Conservation (phyloP, 2,797 vertebrate genomes). For the Enteromius anoplus region DNA sequence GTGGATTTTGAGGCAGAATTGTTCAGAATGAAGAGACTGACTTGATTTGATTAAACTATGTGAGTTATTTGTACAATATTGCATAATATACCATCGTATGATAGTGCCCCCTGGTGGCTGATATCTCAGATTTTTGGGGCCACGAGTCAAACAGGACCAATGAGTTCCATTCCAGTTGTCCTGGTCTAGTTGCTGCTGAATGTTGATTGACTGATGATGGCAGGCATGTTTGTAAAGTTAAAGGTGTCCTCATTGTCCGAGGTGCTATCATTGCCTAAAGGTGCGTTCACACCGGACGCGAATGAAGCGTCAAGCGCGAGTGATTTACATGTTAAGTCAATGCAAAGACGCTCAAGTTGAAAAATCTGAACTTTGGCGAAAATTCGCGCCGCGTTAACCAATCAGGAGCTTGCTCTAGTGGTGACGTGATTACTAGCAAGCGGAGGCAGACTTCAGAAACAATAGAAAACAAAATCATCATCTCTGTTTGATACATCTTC, state of each 20-base stretch:
- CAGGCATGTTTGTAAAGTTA: neutral
- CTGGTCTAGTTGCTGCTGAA: neutral
- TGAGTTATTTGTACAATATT: neutral
- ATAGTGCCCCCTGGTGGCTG: neutral
- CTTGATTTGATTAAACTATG: neutral
- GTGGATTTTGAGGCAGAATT: neutral
- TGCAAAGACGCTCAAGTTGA: too few species aligned
- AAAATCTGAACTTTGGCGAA: too few species aligned
- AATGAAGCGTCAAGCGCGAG: too few species aligned
- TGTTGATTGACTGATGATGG: neutral
- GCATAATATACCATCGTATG: neutral
- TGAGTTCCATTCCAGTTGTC: neutral
- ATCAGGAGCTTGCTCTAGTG: too few species aligned
- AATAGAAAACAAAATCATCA: too few species aligned
- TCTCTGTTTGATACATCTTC: too few species aligned
- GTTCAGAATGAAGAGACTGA: neutral
- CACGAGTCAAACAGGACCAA: neutral
- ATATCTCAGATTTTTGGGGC: neutral
- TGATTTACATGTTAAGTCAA: too few species aligned
- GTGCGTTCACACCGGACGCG: too few species aligned
- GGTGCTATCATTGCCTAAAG: neutral
- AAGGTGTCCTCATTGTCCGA: neutral
- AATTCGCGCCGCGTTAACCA: too few species aligned
- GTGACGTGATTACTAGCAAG: too few species aligned
- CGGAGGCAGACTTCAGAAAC: too few species aligned